These are phyloP conservation scores for Neoarius graeffei DNA, from an alignment of 2,113 vertebrate genomes.

Conservation along the genomic window DNA sequence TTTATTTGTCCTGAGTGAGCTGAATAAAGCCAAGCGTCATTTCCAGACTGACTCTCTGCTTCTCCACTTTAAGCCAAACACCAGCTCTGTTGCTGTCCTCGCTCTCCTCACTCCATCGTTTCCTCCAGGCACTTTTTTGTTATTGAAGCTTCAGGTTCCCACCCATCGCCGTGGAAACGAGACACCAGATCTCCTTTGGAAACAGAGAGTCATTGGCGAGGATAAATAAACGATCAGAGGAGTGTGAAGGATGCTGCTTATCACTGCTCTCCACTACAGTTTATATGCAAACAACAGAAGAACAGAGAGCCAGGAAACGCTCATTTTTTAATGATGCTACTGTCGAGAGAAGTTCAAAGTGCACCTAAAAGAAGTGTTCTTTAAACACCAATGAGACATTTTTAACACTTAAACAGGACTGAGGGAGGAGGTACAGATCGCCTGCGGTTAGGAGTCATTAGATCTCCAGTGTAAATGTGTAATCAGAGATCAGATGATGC, in stretches of 20 bases:
- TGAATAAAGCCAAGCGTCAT: constrained; percentile 54
- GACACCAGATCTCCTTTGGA: constrained; percentile 53
- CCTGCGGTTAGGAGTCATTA: neutral
- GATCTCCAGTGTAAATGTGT: neutral
- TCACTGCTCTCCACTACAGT: neutral
- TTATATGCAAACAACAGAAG: neutral
- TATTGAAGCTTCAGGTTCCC: constrained; percentile 59
- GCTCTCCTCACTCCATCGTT: constrained; percentile 41
- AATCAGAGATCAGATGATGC: neutral
- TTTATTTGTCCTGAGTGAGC: constrained; percentile 14
- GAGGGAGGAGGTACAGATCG: neutral
- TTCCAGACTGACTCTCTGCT: constrained; percentile 60
- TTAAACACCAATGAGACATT: neutral
- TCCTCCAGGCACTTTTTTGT: constrained; percentile 55
- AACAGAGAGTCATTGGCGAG: constrained; percentile 38
- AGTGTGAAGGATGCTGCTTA: constrained; percentile 22
- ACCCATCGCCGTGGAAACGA: constrained; percentile 59
- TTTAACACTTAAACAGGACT: neutral
- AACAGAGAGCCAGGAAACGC: neutral
- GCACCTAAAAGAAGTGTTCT: neutral
- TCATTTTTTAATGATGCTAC: neutral
- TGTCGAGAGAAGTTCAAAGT: neutral
- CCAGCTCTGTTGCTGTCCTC: constrained; percentile 57
- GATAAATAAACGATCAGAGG: constrained; percentile 52
- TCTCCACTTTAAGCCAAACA: constrained; percentile 50